A percentile compares a stretch with the other conserved stretches of the same genome.
phyloP scores from a whole-genome alignment of 2,888 invertebrate species.

The Xanthostigma xanthostigma region DNA sequence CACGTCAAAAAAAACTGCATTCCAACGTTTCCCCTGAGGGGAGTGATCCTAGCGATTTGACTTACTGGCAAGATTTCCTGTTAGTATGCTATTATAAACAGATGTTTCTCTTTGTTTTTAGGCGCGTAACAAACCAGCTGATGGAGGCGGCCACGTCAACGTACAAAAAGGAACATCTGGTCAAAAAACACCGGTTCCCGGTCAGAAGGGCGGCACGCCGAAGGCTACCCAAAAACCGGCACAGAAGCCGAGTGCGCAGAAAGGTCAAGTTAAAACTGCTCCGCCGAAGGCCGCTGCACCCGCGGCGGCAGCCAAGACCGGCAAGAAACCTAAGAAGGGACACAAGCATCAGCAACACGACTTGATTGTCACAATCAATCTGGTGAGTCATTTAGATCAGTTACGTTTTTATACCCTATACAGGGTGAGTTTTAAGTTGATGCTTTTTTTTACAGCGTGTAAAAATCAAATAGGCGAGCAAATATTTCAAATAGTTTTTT shows the following conservation, averaged over 20 bases:
- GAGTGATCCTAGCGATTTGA: no score
- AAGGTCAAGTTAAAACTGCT: constrained; percentile 54
- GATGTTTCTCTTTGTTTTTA: constrained; percentile 24
- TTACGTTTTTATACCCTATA: no score
- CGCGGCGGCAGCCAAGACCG: constrained; percentile 40
- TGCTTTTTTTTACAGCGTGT: no score
- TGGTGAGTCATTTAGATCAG: constrained; percentile 40
- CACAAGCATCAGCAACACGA: constrained; percentile 70
- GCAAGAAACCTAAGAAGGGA: constrained; percentile 60
- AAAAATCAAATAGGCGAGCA: no score
- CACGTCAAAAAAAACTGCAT: no score
- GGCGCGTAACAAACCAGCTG: constrained; percentile 73
- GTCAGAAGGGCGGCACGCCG: constrained; percentile 37
- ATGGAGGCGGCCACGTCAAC: constrained; percentile 57
- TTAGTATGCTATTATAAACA: no score
- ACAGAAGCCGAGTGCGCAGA: constrained; percentile 57
- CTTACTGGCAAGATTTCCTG: no score
- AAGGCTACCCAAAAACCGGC: constrained; percentile 41
- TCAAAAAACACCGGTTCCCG: constrained; percentile 45
- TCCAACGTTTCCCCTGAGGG: no score
- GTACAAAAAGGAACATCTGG: constrained; percentile 48
- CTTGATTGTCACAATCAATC: constrained; percentile 64
- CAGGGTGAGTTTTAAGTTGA: no score
- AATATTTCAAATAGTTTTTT: no score
- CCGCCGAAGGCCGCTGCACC: constrained; percentile 43